Conservation (phyloP, 2,797 vertebrate species). For the Acanthopagrus latus region DNA sequence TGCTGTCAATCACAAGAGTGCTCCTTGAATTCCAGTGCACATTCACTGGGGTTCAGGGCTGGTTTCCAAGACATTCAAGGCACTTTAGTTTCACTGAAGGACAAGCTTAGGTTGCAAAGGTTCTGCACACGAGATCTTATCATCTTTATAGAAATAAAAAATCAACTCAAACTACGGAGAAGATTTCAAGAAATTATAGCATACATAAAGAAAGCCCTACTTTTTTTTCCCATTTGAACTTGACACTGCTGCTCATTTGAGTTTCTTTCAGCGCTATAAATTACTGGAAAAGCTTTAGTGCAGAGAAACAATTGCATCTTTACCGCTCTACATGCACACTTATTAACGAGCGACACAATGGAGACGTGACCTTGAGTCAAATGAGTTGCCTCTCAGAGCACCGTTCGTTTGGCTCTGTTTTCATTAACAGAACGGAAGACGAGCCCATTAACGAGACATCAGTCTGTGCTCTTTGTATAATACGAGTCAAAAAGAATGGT, state of each 20-base stretch:
- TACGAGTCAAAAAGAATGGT: conserved; percentile 63
- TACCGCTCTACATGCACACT: conserved; percentile 49
- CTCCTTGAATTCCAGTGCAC: conserved; percentile 15
- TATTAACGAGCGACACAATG: conserved; percentile 67
- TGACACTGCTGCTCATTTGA: conserved; percentile 66
- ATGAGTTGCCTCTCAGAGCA: conserved; percentile 62
- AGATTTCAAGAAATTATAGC: conserved; percentile 26
- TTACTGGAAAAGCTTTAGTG: conserved; percentile 43
- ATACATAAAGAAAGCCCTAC: conserved; percentile 21
- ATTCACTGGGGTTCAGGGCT: conserved; percentile 5
- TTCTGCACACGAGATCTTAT: conserved; percentile 17
- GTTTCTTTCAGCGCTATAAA: conserved; percentile 52
- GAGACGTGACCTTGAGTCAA: conserved; percentile 72
- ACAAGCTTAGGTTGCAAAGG: conserved; percentile 13
- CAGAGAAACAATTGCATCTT: conserved; percentile 58
- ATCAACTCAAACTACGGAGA: conserved; percentile 21
- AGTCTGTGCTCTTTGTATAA: conserved; percentile 58
- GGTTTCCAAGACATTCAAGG: conserved; percentile 13
- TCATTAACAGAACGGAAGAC: conserved; percentile 71
- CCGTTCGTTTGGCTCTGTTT: conserved; percentile 67
- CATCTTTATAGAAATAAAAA: conserved; percentile 10
- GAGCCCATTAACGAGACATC: conserved; percentile 70
- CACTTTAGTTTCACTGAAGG: conserved; percentile 27
- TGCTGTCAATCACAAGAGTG: not conserved
- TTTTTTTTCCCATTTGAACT: conserved; percentile 48